A percentile compares a stretch with the other conserved stretches of the same genome.
phyloP scores from a whole-genome alignment of 2,888 invertebrate species.

The Acanthacorydalis orientalis region DNA sequence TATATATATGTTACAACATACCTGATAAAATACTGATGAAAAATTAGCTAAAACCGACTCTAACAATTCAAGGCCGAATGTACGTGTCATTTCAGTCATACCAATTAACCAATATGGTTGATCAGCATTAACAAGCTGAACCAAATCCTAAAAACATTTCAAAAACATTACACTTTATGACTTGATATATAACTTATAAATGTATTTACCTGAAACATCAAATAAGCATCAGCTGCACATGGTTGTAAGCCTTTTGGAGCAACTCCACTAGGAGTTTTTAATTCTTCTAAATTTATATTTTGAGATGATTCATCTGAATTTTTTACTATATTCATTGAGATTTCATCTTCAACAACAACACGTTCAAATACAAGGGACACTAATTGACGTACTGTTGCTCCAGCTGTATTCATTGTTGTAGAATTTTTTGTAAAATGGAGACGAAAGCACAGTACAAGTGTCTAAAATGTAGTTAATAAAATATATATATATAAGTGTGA shows the following conservation, averaged over 20 bases:
- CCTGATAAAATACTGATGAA: slow-evolving; percentile 70
- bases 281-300: slow-evolving; percentile 57
- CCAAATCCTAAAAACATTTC: slow-evolving; percentile 64
- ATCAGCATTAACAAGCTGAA: slow-evolving; percentile 91
- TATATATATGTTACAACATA: slow-evolving; percentile 18
- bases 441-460: slow-evolving; percentile 90
- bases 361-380: slow-evolving; percentile 85
- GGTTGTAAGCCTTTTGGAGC: slow-evolving; percentile 72
- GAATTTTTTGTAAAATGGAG: slow-evolving; percentile 88
- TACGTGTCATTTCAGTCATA: slow-evolving; percentile 92
- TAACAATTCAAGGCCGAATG: slow-evolving; percentile 87
- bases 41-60: slow-evolving; percentile 85
- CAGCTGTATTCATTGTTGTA: slow-evolving; percentile 92
- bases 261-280: slow-evolving; percentile 56
- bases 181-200: background rate
- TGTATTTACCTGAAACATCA: slow-evolving; percentile 76
- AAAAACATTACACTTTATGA: slow-evolving; percentile 8
- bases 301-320: slow-evolving; percentile 13
- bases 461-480: slow-evolving; percentile 33
- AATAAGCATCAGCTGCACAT: slow-evolving; percentile 85
- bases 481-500: background rate
- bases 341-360: slow-evolving; percentile 56
- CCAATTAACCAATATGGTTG: slow-evolving; percentile 90
- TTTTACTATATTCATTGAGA: slow-evolving; percentile 15
- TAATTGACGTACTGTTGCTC: slow-evolving; percentile 90